Percentiles rank a stretch among this genome's conserved stretches.
Conservation (phyloP, 2,888 invertebrate species). For the Sisyra terminalis region DNA sequence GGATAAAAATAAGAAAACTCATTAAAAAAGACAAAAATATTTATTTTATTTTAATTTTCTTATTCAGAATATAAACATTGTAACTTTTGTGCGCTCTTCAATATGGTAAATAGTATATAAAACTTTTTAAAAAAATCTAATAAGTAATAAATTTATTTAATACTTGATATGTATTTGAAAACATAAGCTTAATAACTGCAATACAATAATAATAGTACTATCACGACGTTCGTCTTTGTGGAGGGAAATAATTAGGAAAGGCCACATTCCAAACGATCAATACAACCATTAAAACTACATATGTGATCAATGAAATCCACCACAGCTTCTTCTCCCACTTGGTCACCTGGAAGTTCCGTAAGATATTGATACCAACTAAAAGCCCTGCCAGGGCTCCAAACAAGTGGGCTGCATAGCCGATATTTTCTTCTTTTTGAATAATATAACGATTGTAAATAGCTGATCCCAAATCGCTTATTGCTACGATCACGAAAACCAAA, state of each 20-base stretch:
- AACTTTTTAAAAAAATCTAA: not conserved
- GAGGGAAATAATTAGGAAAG: conserved; percentile 22
- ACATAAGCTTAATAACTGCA: not conserved
- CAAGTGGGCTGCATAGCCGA: conserved; percentile 89
- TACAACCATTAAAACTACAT: conserved; percentile 29
- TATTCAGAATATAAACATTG: too few species aligned
- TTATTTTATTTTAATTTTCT: too few species aligned
- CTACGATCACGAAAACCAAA: conserved; percentile 63
- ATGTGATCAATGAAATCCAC: conserved; percentile 36
- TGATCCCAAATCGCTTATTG: conserved; percentile 70
- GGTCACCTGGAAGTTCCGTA: conserved; percentile 41
- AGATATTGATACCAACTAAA: conserved; percentile 43
- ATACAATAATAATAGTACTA: not conserved
- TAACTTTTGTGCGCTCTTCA: too few species aligned
- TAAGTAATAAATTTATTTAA: conserved; percentile 6
- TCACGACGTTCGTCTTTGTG: conserved; percentile 7
- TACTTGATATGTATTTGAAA: conserved; percentile 11
- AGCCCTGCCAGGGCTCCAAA: conserved; percentile 80
- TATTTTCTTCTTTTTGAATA: conserved; percentile 49
- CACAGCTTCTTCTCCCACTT: conserved; percentile 42
- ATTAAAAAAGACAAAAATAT: too few species aligned
- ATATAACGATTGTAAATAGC: conserved; percentile 82
- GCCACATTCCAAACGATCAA: conserved; percentile 36
- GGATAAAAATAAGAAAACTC: too few species aligned
- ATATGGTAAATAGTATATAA: too few species aligned